A percentile compares a stretch with the other conserved stretches of the same genome.
Conservation (phyloP, 2,888 invertebrate genomes). For the Colostygia pectinataria region DNA sequence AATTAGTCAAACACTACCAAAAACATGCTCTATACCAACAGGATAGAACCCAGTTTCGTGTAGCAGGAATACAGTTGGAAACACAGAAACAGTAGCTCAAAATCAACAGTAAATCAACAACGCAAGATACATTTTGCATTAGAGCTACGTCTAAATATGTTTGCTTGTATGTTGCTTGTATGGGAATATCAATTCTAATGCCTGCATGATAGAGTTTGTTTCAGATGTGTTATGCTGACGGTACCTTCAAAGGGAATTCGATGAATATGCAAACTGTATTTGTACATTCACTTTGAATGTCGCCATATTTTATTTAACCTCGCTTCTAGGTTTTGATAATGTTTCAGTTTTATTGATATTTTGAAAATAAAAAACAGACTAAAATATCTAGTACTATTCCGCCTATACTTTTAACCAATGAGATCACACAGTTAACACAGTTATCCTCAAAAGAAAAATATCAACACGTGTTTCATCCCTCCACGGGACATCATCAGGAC, state of each 20-base stretch:
- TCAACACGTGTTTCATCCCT: no score
- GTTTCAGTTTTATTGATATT: background rate
- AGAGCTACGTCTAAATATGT: no score
- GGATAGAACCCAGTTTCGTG: background rate
- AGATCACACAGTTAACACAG: no score
- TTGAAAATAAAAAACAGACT: no score
- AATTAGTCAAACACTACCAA: background rate
- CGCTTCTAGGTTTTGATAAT: background rate
- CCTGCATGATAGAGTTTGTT: background rate
- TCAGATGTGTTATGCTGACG: conserved; percentile 1
- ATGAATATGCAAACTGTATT: conserved; percentile 15
- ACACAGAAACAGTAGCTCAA: conserved; percentile 1
- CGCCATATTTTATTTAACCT: conserved; percentile 5
- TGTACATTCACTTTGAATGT: conserved; percentile 10
- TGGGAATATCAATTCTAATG: conserved; percentile 4
- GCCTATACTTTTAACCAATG: no score
- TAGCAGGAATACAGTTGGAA: background rate
- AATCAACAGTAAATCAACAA: conserved; percentile 12
- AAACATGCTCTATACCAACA: background rate
- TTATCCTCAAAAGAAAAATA: no score
- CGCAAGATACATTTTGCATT: conserved; percentile 16
- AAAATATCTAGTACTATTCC: no score
- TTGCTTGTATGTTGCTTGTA: conserved; percentile 5
- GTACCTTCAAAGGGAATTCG: conserved; percentile 14
- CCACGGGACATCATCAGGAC: no score